Evolutionary conservation across 2,113 vertebrate genomes (phyloP).

Genomic region (Ctenomys sociabilis): DNA sequence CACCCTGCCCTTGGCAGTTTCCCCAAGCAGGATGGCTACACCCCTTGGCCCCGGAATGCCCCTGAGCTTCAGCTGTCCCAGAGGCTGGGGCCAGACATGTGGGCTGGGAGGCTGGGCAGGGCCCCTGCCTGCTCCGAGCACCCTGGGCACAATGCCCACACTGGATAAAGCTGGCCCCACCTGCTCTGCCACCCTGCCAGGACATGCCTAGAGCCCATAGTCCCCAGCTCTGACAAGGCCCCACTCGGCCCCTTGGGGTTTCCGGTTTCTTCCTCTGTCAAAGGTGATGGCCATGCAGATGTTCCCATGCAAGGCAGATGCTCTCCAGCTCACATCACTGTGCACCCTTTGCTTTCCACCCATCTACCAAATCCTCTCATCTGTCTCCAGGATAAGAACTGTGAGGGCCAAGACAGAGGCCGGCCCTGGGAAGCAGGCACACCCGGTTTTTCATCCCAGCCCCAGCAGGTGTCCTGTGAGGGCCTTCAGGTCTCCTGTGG

Average conservation of each 20-base stretch:
- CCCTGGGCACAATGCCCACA: slow-evolving; percentile 38
- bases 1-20: slow-evolving; percentile 51
- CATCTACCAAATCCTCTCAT: neutral
- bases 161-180: slow-evolving; percentile 7
- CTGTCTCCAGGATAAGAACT: neutral
- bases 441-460: too few species aligned
- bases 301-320: neutral
- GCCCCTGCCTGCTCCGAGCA: neutral
- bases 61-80: slow-evolving; percentile 9
- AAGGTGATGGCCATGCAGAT: neutral
- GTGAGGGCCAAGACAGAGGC: neutral
- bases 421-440: neutral
- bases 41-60: slow-evolving; percentile 46
- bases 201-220: neutral
- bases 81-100: slow-evolving; percentile 34
- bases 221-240: neutral
- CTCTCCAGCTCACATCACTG: fast-evolving
- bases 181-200: slow-evolving; percentile 6
- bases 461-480: neutral
- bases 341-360: neutral
- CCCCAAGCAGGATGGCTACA: slow-evolving; percentile 38
- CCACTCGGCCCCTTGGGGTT: neutral
- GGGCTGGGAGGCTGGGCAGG: slow-evolving; percentile 59
- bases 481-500: neutral
- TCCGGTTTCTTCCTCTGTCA: neutral